These are phyloP conservation scores for Thaumatotibia leucotreta DNA, from an alignment of 1,140 invertebrate genomes.

Conservation along the genomic window DNA sequence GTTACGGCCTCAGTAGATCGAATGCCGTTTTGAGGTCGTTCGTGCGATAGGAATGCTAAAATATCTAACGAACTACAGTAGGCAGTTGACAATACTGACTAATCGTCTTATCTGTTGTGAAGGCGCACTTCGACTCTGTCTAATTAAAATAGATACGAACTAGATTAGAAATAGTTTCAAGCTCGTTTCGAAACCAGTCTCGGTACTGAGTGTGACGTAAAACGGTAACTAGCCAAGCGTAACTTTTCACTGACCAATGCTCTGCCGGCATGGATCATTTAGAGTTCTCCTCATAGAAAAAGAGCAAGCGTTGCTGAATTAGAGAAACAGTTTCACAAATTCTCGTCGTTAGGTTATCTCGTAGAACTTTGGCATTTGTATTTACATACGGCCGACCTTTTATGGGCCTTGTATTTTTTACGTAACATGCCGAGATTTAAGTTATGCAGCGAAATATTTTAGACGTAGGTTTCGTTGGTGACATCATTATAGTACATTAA, in stretches of 20 bases:
- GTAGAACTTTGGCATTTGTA: slow-evolving; percentile 29
- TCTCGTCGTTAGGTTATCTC: background rate
- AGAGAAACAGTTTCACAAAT: background rate
- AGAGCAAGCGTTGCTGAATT: slow-evolving; percentile 18
- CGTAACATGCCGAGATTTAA: slow-evolving; percentile 22
- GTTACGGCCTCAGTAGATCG: slow-evolving; percentile 66
- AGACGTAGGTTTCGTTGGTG: background rate
- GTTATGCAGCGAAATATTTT: background rate
- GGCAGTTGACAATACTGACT: slow-evolving; percentile 39
- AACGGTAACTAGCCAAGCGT: slow-evolving; percentile 19
- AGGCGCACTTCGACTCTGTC: slow-evolving; percentile 36
- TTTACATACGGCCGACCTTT: slow-evolving; percentile 24
- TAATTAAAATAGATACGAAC: slow-evolving; percentile 61
- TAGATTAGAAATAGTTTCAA: slow-evolving; percentile 45
- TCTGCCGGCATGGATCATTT: background rate
- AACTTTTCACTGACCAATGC: slow-evolving; percentile 30
- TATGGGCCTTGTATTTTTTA: slow-evolving; percentile 28
- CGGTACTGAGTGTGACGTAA: slow-evolving; percentile 16
- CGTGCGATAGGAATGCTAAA: slow-evolving; percentile 46
- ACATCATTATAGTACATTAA: too few relatives aligned
- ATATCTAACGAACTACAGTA: slow-evolving; percentile 37
- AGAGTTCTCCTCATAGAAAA: slow-evolving; percentile 12
- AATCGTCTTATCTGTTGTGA: slow-evolving; percentile 35
- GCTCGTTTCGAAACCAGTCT: slow-evolving; percentile 36
- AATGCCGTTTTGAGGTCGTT: slow-evolving; percentile 74